Conservation (phyloP, 2,888 invertebrate species). For the Amphimallon solstitiale region DNA sequence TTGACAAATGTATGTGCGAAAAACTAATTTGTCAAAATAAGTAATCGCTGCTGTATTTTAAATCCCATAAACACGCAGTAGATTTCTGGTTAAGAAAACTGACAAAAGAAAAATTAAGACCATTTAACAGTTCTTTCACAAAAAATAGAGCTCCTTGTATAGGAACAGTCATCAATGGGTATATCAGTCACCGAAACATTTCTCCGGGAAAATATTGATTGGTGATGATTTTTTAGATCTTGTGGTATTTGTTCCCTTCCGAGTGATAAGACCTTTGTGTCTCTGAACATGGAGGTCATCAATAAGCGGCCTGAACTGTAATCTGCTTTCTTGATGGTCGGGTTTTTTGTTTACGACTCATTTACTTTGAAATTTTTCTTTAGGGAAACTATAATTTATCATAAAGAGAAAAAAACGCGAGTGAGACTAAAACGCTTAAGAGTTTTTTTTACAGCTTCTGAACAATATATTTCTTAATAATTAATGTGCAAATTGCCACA, state of each 20-base stretch:
- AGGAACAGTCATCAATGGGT: slow-evolving; percentile 61
- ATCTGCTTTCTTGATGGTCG: slow-evolving; percentile 61
- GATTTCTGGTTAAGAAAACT: slow-evolving; percentile 36
- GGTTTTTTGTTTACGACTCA: slow-evolving; percentile 61
- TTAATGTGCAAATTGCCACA: slow-evolving; percentile 13
- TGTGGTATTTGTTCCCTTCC: slow-evolving; percentile 60
- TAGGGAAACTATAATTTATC: slow-evolving; percentile 54
- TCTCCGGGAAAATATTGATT: slow-evolving; percentile 57
- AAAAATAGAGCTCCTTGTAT: slow-evolving; percentile 59
- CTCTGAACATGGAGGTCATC: slow-evolving; percentile 62
- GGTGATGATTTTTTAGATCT: slow-evolving; percentile 60
- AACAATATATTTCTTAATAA: slow-evolving; percentile 28
- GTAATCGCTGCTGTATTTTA: slow-evolving; percentile 30
- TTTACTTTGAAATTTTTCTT: slow-evolving; percentile 59
- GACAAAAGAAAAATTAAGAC: slow-evolving; percentile 49
- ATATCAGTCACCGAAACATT: slow-evolving; percentile 61
- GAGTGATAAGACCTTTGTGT: slow-evolving; percentile 63
- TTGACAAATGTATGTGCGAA: slow-evolving; percentile 16
- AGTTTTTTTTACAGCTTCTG: slow-evolving; percentile 24
- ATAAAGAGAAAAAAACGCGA: slow-evolving; percentile 42
- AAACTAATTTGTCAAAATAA: slow-evolving; percentile 19
- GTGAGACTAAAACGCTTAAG: slow-evolving; percentile 13
- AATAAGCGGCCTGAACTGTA: slow-evolving; percentile 61
- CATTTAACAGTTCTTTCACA: slow-evolving; percentile 46
- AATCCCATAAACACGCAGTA: slow-evolving; percentile 36